phyloP scores from a whole-genome alignment of 1,140 invertebrate genomes.

The Phocides pigmalion region DNA sequence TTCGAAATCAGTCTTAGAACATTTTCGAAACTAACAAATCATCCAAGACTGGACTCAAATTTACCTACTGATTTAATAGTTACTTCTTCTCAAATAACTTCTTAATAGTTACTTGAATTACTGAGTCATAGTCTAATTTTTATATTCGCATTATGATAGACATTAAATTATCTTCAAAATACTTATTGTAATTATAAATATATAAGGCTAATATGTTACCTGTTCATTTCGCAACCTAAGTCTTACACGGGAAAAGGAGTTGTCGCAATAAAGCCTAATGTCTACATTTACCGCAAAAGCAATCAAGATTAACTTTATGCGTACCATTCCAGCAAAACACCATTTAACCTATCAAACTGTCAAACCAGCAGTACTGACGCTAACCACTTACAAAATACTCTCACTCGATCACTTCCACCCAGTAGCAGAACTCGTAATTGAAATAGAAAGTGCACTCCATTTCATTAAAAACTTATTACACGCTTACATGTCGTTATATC shows the following conservation, averaged over 20 bases:
- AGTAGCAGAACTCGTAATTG: constrained; percentile 58
- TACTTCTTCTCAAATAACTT: no score
- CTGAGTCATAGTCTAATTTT: no score
- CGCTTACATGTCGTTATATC: constrained; percentile 59
- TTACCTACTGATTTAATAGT: no score
- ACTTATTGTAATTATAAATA: no score
- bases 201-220: not conserved
- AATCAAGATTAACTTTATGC: not conserved
- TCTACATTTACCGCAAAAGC: not conserved
- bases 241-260: not conserved
- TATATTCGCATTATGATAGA: no score
- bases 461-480: constrained; percentile 65
- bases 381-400: constrained; percentile 38
- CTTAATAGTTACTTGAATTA: no score
- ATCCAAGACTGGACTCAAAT: no score
- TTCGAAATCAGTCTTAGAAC: no score
- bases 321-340: constrained; percentile 9
- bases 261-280: not conserved
- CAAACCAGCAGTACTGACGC: constrained; percentile 11
- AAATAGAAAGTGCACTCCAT: constrained; percentile 67
- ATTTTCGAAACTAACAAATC: no score
- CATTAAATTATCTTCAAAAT: no score
- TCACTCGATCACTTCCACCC: constrained; percentile 45
- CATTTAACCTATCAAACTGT: constrained; percentile 31
- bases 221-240: not conserved